These are phyloP conservation scores for Arothron firmamentum DNA, from an alignment of 2,113 vertebrate genomes.

Conservation along the genomic window DNA sequence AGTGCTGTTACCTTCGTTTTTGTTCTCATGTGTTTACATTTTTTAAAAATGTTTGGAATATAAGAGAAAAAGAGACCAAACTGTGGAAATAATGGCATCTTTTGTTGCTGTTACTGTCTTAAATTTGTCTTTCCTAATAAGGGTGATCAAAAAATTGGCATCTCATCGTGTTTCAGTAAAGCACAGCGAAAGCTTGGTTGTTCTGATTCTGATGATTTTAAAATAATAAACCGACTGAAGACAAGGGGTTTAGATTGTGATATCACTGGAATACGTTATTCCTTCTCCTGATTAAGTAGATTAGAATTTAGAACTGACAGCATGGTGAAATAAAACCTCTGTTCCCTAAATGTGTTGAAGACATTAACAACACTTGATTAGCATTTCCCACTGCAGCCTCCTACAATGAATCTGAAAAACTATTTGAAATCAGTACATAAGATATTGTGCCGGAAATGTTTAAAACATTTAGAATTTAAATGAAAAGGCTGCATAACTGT, in stretches of 20 bases:
- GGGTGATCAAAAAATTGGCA: conserved; percentile 34
- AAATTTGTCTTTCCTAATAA: conserved; percentile 41
- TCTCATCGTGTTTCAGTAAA: conserved; percentile 47
- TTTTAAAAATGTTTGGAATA: conserved; percentile 46
- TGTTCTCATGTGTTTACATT: conserved; percentile 71
- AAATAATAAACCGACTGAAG: conserved; percentile 61
- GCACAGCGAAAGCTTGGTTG: conserved; percentile 25
- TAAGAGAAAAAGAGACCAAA: conserved; percentile 50
- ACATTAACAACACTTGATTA: conserved; percentile 6
- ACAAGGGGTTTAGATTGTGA: conserved; percentile 2
- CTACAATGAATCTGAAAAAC: too few relatives aligned
- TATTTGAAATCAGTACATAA: too few relatives aligned
- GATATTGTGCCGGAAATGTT: too few relatives aligned
- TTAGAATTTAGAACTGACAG: conserved; percentile 5
- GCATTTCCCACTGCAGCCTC: conserved; percentile 12
- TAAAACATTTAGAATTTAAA: too few relatives aligned
- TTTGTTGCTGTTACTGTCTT: conserved; percentile 46
- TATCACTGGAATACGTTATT: too few relatives aligned
- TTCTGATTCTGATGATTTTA: conserved; percentile 31
- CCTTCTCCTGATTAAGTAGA: not conserved
- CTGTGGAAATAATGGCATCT: conserved; percentile 48
- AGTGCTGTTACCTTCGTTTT: conserved; percentile 70
- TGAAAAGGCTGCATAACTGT: too few relatives aligned
- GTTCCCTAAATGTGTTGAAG: conserved; percentile 2
- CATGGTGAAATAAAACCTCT: conserved; percentile 1